Evolutionary conservation across 2,888 invertebrate genomes (phyloP), one percentile per base, ranked within the genome.

Genomic region (Cantharis lateralis): DNA sequence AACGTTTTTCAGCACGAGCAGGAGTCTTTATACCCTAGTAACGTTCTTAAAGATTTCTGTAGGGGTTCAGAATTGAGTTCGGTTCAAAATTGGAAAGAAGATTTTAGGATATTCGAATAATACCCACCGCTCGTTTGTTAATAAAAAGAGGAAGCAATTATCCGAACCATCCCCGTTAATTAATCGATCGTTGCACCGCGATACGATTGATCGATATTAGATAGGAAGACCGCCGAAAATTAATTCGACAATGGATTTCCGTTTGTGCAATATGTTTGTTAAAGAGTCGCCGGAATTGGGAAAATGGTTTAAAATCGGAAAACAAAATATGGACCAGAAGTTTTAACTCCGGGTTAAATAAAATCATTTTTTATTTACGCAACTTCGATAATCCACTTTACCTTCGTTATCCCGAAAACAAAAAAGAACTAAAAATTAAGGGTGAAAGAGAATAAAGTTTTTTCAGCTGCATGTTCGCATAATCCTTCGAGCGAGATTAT

Each of bases 401-500:
- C 69, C 62, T 72, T 62, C 68, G 73, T 69, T 73, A 73, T 62
- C 69, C 68, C 70, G 32, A 74, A 69, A 61, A 26, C 68, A 18
- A 61, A 69, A 74, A 73, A n/a, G 48, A 70, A 74, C 69, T 20
- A 64, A 70, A 69, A 61, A 62, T 62, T 73, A 68, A 71, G 32
- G 72, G 24, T 15, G 18, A 15, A 16, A 71, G 64, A 68, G 16
- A 62, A 75, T n/a, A 72, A 74, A 72, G 72, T 66, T 71, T 28
- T 74, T 61, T 61, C 74, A 74, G 74, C 77, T 77, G 71, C 66
- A 28, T 77, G 15, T 71, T 71, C 71, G 20, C 72, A 76, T 76
- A 68, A 72, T 70, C 70, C 61, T 68, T 24, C 15, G 68, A 48
- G 69, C 63, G 71, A 71, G 68, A 74, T 72, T 74, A 72, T 48